A percentile compares a stretch with the other conserved stretches of the same genome.
These are phyloP conservation scores for Pachyseris speciosa DNA, from an alignment of 64 coral and sea anemone genomes.

Conservation along the genomic window DNA sequence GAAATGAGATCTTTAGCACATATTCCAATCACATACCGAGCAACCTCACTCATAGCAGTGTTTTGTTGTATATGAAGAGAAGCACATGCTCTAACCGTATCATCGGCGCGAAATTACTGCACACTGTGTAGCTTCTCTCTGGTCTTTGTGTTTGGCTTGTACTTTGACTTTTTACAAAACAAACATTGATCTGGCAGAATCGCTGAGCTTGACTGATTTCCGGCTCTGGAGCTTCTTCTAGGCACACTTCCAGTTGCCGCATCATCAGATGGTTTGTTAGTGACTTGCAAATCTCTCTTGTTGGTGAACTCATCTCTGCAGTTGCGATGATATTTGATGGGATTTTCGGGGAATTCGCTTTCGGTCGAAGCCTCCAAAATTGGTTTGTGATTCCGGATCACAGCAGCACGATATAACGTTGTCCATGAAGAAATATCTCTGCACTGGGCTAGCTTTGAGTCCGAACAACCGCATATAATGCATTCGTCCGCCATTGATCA, in stretches of 20 bases:
- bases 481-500: too few species aligned
- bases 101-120: slow-evolving; percentile 65
- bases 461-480: too few species aligned
- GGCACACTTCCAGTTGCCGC: not conserved
- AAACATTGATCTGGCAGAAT: slow-evolving; percentile 50
- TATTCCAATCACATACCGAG: slow-evolving; percentile 44
- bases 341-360: slow-evolving; percentile 51
- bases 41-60: slow-evolving; percentile 41
- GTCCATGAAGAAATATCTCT: too few species aligned
- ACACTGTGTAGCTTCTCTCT: slow-evolving; percentile 37
- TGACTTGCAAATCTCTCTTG: slow-evolving; percentile 66
- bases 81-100: slow-evolving; percentile 67
- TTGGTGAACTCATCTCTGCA: slow-evolving; percentile 73
- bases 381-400: too few species aligned
- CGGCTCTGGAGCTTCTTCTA: slow-evolving; percentile 29
- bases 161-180: slow-evolving; percentile 77
- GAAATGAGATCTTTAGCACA: slow-evolving; percentile 66
- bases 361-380: too few species aligned
- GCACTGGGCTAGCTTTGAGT: too few species aligned
- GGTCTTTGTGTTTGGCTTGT: slow-evolving; percentile 63
- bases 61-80: too few species aligned
- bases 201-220: slow-evolving; percentile 18
- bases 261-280: slow-evolving; percentile 11
- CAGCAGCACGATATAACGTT: too few species aligned
- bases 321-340: slow-evolving; percentile 66